Conservation (phyloP, 2,888 invertebrate genomes). For the Serrognathus titanus region DNA sequence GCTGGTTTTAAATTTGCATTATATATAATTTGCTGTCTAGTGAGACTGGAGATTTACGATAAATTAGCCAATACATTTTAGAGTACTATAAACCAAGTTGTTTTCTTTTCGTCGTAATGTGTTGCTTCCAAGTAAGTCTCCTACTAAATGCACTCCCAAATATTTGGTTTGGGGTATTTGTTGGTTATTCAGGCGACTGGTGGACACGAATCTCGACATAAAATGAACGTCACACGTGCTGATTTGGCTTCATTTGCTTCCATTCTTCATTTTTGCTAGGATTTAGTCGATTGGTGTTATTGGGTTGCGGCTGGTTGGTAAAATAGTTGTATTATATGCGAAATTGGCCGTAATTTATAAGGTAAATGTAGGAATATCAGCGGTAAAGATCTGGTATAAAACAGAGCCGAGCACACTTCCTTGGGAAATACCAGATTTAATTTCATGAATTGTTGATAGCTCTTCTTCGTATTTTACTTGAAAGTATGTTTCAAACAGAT, state of each 20-base stretch:
- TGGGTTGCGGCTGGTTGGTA: too few relatives aligned
- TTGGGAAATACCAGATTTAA: too few relatives aligned
- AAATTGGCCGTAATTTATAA: too few relatives aligned
- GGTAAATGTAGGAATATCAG: too few relatives aligned
- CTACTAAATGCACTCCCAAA: not conserved
- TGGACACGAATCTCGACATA: not conserved
- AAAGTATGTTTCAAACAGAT: too few relatives aligned
- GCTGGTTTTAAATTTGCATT: not conserved
- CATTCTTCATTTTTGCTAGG: not conserved
- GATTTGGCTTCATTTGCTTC: not conserved
- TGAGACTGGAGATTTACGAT: not conserved
- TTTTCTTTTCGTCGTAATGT: not conserved
- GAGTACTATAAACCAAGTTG: not conserved
- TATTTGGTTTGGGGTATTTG: not conserved
- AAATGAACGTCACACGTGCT: not conserved
- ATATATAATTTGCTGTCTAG: not conserved
- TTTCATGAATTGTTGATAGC: too few relatives aligned
- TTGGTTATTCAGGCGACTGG: not conserved
- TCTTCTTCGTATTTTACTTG: too few relatives aligned
- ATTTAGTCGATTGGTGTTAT: too few relatives aligned
- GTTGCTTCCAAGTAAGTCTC: not conserved
- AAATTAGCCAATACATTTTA: not conserved
- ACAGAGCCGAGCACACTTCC: too few relatives aligned
- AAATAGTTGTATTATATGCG: too few relatives aligned
- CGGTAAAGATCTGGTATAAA: too few relatives aligned